These are phyloP conservation scores for Zapornia atra DNA, from an alignment of 2,113 vertebrate species.

Conservation along the genomic window DNA sequence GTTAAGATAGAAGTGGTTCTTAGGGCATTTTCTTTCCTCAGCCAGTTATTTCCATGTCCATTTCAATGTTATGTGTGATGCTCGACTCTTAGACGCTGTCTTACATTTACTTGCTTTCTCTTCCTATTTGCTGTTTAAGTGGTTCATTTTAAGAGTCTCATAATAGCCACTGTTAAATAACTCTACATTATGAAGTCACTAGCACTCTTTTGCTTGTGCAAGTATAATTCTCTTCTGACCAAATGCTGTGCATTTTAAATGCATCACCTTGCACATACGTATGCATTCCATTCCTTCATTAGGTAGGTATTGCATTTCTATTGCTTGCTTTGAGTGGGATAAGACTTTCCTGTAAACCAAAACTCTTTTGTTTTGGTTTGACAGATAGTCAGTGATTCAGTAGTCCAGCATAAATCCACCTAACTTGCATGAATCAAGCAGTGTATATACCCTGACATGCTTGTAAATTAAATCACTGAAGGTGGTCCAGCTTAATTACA, in stretches of 20 bases:
- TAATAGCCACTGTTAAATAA: not conserved
- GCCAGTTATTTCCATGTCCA: not conserved
- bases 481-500: not conserved
- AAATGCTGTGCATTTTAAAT: not conserved
- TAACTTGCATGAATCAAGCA: not conserved
- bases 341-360: not conserved
- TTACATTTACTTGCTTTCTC: not conserved
- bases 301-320: not conserved
- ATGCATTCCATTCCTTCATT: not conserved
- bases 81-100: rapidly evolving
- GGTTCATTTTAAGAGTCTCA: not conserved
- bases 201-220: not conserved
- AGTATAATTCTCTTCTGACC: not conserved
- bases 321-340: not conserved
- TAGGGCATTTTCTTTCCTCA: not conserved
- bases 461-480: not conserved
- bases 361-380: not conserved
- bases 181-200: not conserved
- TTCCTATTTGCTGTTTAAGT: not conserved
- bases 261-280: not conserved
- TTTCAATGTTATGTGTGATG: not conserved
- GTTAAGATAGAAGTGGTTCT: not conserved
- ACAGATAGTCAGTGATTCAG: not conserved
- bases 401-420: constrained; percentile 1
- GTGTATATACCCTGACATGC: not conserved